phyloP scores from a whole-genome alignment of 2,797 vertebrate species.

The Hemibagrus guttatus region DNA sequence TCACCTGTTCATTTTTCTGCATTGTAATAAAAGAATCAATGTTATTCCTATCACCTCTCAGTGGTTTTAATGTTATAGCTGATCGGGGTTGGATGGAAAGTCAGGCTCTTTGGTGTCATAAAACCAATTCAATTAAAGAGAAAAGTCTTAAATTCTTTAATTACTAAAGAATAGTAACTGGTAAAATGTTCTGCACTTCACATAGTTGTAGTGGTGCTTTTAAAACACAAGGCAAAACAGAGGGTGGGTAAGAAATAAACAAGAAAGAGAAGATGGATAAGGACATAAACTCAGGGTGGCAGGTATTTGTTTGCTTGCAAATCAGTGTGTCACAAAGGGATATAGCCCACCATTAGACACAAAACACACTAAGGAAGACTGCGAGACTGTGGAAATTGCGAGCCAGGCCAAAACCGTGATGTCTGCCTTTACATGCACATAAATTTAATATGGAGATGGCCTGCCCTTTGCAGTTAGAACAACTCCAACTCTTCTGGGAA shows the following conservation, averaged over 20 bases:
- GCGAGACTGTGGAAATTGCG: too few species aligned
- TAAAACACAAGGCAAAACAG: neutral
- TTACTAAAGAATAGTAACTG: neutral
- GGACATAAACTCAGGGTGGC: neutral
- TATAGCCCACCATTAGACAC: neutral
- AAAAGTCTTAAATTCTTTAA: neutral
- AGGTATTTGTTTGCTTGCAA: slow-evolving; percentile 1
- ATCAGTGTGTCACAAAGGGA: neutral
- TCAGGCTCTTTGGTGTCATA: neutral
- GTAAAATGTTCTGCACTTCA: neutral
- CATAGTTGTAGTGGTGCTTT: neutral
- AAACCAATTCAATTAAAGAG: neutral
- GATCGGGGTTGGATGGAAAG: neutral
- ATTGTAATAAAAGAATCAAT: too few species aligned
- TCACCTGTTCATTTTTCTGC: too few species aligned
- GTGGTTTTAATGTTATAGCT: too few species aligned
- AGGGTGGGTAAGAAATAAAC: neutral
- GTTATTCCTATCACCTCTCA: too few species aligned
- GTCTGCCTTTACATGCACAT: too few species aligned
- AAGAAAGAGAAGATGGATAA: slow-evolving; percentile 7
- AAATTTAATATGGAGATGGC: too few species aligned
- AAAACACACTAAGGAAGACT: neutral
- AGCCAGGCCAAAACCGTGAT: too few species aligned
- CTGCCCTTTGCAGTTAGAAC: too few species aligned
- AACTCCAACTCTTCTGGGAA: too few species aligned